Base-by-base conservation (phyloP, 1,140 invertebrate genomes). In the Hylaeus volcanicus region DNA sequence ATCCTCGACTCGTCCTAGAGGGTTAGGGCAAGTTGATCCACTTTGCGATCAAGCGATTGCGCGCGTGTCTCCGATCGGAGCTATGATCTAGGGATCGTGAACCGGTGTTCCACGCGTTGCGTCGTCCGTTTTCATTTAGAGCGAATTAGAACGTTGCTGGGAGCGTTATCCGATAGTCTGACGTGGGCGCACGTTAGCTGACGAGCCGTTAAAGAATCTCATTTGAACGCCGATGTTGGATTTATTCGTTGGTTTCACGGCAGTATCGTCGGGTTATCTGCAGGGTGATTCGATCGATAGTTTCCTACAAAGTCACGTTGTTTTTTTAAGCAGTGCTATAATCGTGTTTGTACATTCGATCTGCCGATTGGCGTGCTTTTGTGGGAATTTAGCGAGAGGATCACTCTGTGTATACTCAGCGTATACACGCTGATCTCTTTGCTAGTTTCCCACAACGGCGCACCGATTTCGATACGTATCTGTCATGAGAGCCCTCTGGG, bases 151-250 rank as follows among this genome's bases (percentile, higher is more conserved):
- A 39, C 60, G 60, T 61, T 3, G 37, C 1, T n/a, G 5, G 60
- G 15, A 5, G 6, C 15, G 3, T 37, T 41, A 45, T n/a, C n/a
- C 41, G 14, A 65, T n/a, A 43, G 12, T 66, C 15, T 9, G 9
- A 11, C 45, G 8, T 43, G 26, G 26, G 26, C 26, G 8, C 66
- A 43, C 53, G 71, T 65, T 6, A 48, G 5, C 26, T 8, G 12
- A 56, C 58, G 65, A 63, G 41, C 51, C 74, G 74, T 74, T 39
- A n/a, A 60, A 74, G 78, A 80, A 80, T 80, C 78, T 80, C 78
- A 37, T 60, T 41, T 60, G 14, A 41, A 55, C 56, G 37, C 11
- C 53, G 68, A 4, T 68, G 65, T 63, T 66, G 45, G 43, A 64
- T 64, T 65, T 51, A 64, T 6, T 6, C 45, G 45, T 72, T 69